Base-by-base conservation (phyloP, 2,113 vertebrate species). In the Scortum barcoo region DNA sequence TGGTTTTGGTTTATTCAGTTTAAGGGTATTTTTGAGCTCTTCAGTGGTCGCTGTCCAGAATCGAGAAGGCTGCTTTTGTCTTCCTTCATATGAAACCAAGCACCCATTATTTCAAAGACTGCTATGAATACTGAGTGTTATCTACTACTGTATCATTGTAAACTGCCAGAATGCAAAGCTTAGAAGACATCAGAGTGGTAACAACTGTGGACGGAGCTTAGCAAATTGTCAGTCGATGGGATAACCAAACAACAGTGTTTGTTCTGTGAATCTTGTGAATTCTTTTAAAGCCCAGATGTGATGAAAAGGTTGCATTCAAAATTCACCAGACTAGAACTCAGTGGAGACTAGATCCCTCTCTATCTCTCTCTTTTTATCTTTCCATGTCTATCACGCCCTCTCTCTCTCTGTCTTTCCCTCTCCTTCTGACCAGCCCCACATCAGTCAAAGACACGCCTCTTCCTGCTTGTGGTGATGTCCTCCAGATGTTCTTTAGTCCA, bases 401-500 rank as follows among this genome's bases (percentile, higher is more conserved):
- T 69, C 12, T 50, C 28, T 66, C 51, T 65, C 5, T 69, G 2
- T 22, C 2, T 12, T 48, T 33, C 28, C 7, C 50, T 62, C 9
- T 46, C 7, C 17, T 44, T 75, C 62, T 70, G 38, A 84, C 42
- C 14, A n/a, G 69, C 38, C 58, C 22, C 1, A 54, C 42, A 40
- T 68, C n/a, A 62, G 44, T 16, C 71, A 53, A 22, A 85, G 63
- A 68, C 57, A 30, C 0, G 3, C 48, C 65, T 48, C 42, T 33
- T 16, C 2, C 63, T 75, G 24, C 63, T 57, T 38, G 51, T 16
- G 17, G 57, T 11, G 80, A 91, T 62, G 50, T 22, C 46, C 26
- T 72, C 82, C 92, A 92, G 77, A 90, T 94, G 92, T 87, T 92
- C 68, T 78, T 44, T 28, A 61, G 68, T 72, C 60, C 73, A 83